A percentile compares a stretch with the other conserved stretches of the same genome.
phyloP scores from a whole-genome alignment of 2,888 invertebrate genomes.

The Helobdella robusta region DNA sequence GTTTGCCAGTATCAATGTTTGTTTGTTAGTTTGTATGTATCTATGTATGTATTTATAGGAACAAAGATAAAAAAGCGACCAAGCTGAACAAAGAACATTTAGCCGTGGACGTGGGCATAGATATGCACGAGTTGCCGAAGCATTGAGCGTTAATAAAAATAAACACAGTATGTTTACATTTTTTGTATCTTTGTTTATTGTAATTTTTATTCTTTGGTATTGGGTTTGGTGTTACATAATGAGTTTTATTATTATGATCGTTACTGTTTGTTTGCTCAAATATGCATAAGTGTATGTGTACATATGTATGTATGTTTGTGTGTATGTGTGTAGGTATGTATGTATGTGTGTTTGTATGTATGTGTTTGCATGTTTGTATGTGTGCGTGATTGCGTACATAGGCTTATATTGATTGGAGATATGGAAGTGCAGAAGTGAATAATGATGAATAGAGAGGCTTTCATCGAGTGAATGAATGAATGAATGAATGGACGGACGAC shows the following conservation, averaged over 20 bases:
- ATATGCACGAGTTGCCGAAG: no score
- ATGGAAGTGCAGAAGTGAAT: no score
- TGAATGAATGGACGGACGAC: no score
- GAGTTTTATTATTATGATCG: neutral
- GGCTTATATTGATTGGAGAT: no score
- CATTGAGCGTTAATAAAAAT: no score
- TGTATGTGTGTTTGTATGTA: conserved; percentile 10
- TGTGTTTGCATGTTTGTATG: conserved; percentile 2
- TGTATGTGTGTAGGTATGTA: conserved; percentile 8
- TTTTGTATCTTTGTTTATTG: conserved; percentile 1
- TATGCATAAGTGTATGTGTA: neutral
- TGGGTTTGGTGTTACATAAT: no score
- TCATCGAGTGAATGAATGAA: no score
- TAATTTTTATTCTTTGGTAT: no score
- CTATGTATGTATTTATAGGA: conserved; percentile 19
- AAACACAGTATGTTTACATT: neutral
- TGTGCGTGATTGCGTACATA: conserved; percentile 1
- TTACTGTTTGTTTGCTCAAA: neutral
- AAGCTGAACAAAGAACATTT: no score
- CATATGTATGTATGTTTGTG: conserved; percentile 5
- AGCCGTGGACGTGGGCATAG: no score
- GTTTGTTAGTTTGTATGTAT: conserved; percentile 11
- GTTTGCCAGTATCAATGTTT: no score
- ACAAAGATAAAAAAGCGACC: neutral
- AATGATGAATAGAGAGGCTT: no score